Percentiles rank a stretch among this genome's conserved stretches.
Evolutionary conservation across 2,888 invertebrate genomes (phyloP).

Genomic region (Colletes collaris): DNA sequence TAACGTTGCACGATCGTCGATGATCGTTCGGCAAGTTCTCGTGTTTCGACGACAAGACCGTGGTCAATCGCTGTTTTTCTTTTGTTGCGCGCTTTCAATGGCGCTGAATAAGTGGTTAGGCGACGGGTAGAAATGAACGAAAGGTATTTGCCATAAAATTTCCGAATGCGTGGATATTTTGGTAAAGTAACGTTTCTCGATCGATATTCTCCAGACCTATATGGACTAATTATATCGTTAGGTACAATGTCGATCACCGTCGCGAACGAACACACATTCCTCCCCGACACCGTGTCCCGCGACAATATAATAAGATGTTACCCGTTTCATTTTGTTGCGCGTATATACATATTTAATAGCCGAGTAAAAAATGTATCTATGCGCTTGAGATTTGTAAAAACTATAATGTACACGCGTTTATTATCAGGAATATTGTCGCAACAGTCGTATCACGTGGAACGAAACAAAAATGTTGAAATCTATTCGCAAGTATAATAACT

Average conservation of each 20-base stretch:
- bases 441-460: not conserved
- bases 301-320: constrained; percentile 6
- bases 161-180: not conserved
- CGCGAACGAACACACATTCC: not conserved
- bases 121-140: not conserved
- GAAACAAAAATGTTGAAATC: not conserved
- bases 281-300: not conserved
- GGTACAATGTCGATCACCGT: not conserved
- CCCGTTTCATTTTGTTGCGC: not conserved
- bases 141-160: not conserved
- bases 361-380: not conserved
- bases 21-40: constrained; percentile 38
- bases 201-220: not conserved
- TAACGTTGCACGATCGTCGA: constrained; percentile 33
- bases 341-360: not conserved
- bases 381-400: constrained; percentile 6
- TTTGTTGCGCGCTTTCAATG: constrained; percentile 23
- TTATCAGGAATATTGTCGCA: not conserved
- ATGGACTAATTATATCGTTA: not conserved
- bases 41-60: constrained; percentile 31
- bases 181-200: not conserved
- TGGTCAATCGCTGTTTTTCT: constrained; percentile 21
- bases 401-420: not conserved
- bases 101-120: constrained; percentile 6
- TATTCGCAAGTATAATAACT: not conserved